Conservation (phyloP, 2,113 vertebrate species). For the Sterna hirundo region DNA sequence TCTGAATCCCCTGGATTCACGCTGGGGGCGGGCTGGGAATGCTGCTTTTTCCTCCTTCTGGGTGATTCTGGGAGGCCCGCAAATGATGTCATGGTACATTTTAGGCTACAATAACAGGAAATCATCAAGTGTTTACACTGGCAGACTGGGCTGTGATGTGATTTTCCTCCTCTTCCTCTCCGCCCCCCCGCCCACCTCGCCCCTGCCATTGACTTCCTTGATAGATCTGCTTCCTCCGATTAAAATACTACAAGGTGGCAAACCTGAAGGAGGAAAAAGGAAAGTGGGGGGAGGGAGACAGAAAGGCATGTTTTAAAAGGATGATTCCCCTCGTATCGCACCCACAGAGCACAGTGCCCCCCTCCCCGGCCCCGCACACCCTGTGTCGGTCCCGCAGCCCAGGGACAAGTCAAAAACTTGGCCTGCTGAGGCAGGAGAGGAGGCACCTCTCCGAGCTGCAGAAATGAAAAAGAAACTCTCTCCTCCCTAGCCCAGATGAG, state of each 20-base stretch:
- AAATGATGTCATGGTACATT: conserved; percentile 78
- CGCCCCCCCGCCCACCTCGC: not conserved
- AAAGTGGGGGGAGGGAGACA: conserved; percentile 31
- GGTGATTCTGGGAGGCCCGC: conserved; percentile 64
- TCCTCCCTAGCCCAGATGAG: not conserved
- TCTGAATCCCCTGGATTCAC: conserved; percentile 39
- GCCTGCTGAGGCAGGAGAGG: not conserved
- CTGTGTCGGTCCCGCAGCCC: not conserved
- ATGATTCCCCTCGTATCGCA: not conserved
- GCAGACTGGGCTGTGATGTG: conserved; percentile 67
- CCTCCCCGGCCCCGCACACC: accelerated
- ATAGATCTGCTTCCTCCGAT: conserved; percentile 79
- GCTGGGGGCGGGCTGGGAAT: conserved; percentile 38
- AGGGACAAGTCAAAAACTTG: not conserved
- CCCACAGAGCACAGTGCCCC: not conserved
- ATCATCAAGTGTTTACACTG: conserved; percentile 79
- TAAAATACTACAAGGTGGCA: conserved; percentile 73
- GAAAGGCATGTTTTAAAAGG: not conserved
- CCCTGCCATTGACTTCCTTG: conserved; percentile 71
- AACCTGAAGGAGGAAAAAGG: conserved; percentile 48
- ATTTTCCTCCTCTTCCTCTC: conserved; percentile 69
- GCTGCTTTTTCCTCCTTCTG: conserved; percentile 62
- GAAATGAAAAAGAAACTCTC: conserved; percentile 2
- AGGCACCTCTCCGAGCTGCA: not conserved
- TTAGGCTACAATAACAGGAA: conserved; percentile 85